Base-by-base conservation (phyloP, 2,888 invertebrate genomes). In the Barypeithes pellucidus region DNA sequence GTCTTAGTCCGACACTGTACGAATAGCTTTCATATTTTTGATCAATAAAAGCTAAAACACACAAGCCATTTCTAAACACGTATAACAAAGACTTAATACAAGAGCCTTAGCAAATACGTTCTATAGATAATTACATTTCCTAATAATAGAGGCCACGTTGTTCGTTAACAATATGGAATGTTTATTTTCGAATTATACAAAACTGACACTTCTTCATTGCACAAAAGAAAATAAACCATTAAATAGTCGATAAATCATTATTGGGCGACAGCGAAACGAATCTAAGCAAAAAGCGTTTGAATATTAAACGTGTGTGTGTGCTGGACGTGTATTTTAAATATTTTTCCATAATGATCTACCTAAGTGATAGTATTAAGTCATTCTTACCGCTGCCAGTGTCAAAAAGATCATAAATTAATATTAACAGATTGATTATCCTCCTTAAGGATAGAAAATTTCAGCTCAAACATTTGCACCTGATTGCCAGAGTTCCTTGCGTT, bases 141-240 rank as follows among this genome's bases (percentile, higher is more conserved):
- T 60, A 43, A 66, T 60, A 65, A 59, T 62, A 68, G 60, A 63
- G 36, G 67, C 63, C 63, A 65, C 72, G 72, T 67, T 72, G 73
- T 76, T 76, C 77, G 72, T 75, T 63, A 69, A 77, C 78, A 78
- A 82, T 80, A 77, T 77, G 77, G 80, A 80, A 80, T 84, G 84
- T 85, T 84, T 84, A 84, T 84, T 84, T 85, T 84, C 79, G 81
- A 83, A 81, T 83, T 82, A 84, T 79, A 81, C 81, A 82, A 83
- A 84, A 83, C 83, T 80, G 82, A 82, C 82, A 83, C 82, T 82
- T 80, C 77, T 76, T 78, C 77, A 73, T 75, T 72, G 75, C 77
- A 80, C 79, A 81, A 82, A 79, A 78, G 79, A 82, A 80, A 83
- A 83, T 83, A 83, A 82, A 84, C 83, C 83, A 84, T 84, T 84